A percentile compares a stretch with the other conserved stretches of the same genome.
Conservation (phyloP, 2,888 invertebrate species). For the Osmoderma eremita region DNA sequence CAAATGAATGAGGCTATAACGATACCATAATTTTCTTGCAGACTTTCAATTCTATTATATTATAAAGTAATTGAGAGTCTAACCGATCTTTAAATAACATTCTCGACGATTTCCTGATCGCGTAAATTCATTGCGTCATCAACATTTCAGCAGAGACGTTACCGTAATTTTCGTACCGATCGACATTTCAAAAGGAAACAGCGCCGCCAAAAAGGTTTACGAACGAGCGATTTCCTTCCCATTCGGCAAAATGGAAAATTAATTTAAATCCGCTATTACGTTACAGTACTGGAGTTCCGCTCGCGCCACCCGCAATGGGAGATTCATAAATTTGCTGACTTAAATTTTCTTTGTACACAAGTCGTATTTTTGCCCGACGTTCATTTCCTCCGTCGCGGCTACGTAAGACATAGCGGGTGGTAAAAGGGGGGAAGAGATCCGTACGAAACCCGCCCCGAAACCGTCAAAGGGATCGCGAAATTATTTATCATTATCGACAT, state of each 20-base stretch:
- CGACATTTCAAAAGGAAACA: constrained; percentile 25
- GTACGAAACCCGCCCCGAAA: background rate
- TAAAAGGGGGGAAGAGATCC: constrained; percentile 1
- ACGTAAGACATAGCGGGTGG: too few species aligned
- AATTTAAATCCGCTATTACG: constrained; percentile 48
- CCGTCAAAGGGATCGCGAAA: constrained; percentile 1
- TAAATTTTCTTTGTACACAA: constrained; percentile 48
- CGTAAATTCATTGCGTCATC: constrained; percentile 22
- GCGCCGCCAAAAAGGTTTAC: constrained; percentile 16
- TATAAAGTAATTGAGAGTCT: constrained; percentile 11
- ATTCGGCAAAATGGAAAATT: constrained; percentile 50
- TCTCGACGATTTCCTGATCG: constrained; percentile 13
- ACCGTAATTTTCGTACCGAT: constrained; percentile 15
- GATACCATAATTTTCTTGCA: too few species aligned
- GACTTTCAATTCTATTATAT: too few species aligned
- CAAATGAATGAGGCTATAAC: too few species aligned
- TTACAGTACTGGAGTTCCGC: constrained; percentile 8
- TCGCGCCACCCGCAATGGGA: background rate
- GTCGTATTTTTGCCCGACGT: constrained; percentile 46
- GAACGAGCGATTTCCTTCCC: constrained; percentile 30
- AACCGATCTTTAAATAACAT: constrained; percentile 25
- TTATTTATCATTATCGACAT: constrained; percentile 33
- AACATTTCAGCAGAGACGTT: constrained; percentile 10
- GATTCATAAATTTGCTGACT: constrained; percentile 49
- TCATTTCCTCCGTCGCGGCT: background rate